These are phyloP conservation scores for Macrobrachium nipponense DNA, from an alignment of 1,140 invertebrate genomes.

Conservation along the genomic window DNA sequence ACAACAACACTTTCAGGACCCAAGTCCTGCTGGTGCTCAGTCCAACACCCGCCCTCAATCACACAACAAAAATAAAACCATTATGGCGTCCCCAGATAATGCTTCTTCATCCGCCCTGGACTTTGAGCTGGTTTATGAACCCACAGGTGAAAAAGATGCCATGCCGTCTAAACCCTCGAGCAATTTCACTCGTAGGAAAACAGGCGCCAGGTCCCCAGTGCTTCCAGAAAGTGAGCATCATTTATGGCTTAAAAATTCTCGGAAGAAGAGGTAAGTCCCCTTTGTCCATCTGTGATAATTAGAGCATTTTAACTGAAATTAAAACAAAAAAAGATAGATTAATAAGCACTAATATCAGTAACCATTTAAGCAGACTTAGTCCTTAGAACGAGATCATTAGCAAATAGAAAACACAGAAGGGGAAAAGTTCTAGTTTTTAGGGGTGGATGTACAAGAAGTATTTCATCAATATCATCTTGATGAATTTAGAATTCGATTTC, in stretches of 20 bases:
- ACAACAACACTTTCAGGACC: background rate
- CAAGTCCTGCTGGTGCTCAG: slow-evolving; percentile 31
- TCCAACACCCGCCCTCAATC: slow-evolving; percentile 3
- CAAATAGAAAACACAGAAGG: too few species aligned
- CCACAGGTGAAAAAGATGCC: slow-evolving; percentile 33
- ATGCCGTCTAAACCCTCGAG: background rate
- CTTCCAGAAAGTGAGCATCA: slow-evolving; percentile 21
- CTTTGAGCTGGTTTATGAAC: slow-evolving; percentile 55
- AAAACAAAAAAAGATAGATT: too few species aligned
- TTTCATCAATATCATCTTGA: too few species aligned
- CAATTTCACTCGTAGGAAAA: slow-evolving; percentile 34
- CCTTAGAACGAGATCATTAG: too few species aligned
- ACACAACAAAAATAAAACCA: slow-evolving; percentile 2
- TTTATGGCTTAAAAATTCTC: slow-evolving; percentile 18
- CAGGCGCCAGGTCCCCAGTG: background rate
- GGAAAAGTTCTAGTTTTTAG: too few species aligned
- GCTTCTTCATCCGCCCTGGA: slow-evolving; percentile 30
- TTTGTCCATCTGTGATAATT: background rate
- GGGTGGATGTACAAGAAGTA: too few species aligned
- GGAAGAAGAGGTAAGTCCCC: slow-evolving; percentile 36
- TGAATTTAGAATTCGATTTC: too few species aligned
- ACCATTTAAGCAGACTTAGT: too few species aligned
- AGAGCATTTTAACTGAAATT: background rate
- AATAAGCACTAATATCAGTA: too few species aligned
- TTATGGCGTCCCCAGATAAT: slow-evolving; percentile 16